Evolutionary conservation across 2,113 vertebrate genomes (phyloP).

Genomic region (Burhinus oedicnemus): DNA sequence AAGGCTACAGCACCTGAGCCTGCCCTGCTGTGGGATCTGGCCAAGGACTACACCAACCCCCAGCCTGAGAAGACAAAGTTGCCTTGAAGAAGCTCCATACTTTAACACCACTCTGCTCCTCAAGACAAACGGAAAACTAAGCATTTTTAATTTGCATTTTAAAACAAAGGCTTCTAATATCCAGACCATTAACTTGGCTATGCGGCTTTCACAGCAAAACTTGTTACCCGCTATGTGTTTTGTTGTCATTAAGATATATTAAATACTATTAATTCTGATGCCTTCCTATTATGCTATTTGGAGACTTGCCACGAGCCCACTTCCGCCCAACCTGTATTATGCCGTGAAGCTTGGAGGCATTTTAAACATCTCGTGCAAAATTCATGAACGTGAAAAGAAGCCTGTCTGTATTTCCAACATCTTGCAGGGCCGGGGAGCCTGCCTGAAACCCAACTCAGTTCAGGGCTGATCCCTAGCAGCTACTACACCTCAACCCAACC

Average conservation of each 20-base stretch:
- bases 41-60: not conserved
- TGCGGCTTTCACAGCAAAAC: slow-evolving; percentile 18
- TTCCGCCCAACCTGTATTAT: slow-evolving; percentile 7
- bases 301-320: slow-evolving; percentile 15
- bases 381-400: not conserved
- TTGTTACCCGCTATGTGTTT: slow-evolving; percentile 30
- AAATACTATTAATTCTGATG: slow-evolving; percentile 45
- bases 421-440: not conserved
- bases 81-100: not conserved
- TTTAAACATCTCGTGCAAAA: slow-evolving; percentile 25
- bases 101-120: not conserved
- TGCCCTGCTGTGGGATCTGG: not conserved
- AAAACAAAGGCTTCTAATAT: slow-evolving; percentile 52
- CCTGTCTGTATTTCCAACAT: not conserved
- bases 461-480: not conserved
- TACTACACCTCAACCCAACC: not conserved
- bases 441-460: not conserved
- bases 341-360: not conserved
- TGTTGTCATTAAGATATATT: slow-evolving; percentile 39
- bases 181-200: slow-evolving; percentile 53
- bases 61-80: not conserved
- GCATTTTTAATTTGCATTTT: slow-evolving; percentile 55
- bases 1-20: not conserved
- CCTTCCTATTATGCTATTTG: slow-evolving; percentile 31
- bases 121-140: slow-evolving; percentile 13